Evolutionary conservation across 2,888 invertebrate species (phyloP).

Genomic region (Ptychoptera albimana): DNA sequence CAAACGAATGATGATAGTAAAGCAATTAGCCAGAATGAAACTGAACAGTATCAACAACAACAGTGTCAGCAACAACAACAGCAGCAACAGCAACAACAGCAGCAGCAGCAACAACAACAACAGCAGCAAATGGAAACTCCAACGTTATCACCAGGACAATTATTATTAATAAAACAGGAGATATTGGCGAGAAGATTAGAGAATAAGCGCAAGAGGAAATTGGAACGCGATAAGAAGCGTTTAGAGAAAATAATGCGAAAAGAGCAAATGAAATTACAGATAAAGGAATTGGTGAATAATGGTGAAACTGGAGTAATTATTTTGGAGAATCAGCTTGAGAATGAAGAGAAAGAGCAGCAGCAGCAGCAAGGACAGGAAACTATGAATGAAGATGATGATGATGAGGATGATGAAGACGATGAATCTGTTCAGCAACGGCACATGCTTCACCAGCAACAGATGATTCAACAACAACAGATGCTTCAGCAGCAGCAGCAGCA

Average conservation of each 20-base stretch:
- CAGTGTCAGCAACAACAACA: conserved; percentile 1
- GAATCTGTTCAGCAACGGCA: conserved; percentile 10
- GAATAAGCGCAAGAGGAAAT: too few species aligned
- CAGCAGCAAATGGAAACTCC: neutral
- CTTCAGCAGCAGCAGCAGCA: neutral
- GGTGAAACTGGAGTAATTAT: too few species aligned
- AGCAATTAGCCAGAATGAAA: conserved; percentile 18
- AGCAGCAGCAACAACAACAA: conserved; percentile 8
- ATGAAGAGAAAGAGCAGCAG: conserved; percentile 2
- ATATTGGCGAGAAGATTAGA: too few species aligned
- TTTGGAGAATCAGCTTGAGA: too few species aligned
- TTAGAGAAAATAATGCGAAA: too few species aligned
- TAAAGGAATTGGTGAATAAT: too few species aligned
- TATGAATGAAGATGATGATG: neutral
- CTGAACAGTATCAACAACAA: conserved; percentile 6
- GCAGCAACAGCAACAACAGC: conserved; percentile 3
- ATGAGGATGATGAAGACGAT: neutral
- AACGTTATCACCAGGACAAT: too few species aligned
- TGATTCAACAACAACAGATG: conserved; percentile 11
- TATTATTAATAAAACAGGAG: too few species aligned
- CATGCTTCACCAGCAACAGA: conserved; percentile 15
- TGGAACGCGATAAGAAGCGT: too few species aligned
- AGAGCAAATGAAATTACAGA: too few species aligned
- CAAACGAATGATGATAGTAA: neutral
- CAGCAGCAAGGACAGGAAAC: neutral